A percentile compares a stretch with the other conserved stretches of the same genome.
These are phyloP conservation scores for Eretmocerus hayati DNA, from an alignment of 2,888 invertebrate species.

Conservation along the genomic window DNA sequence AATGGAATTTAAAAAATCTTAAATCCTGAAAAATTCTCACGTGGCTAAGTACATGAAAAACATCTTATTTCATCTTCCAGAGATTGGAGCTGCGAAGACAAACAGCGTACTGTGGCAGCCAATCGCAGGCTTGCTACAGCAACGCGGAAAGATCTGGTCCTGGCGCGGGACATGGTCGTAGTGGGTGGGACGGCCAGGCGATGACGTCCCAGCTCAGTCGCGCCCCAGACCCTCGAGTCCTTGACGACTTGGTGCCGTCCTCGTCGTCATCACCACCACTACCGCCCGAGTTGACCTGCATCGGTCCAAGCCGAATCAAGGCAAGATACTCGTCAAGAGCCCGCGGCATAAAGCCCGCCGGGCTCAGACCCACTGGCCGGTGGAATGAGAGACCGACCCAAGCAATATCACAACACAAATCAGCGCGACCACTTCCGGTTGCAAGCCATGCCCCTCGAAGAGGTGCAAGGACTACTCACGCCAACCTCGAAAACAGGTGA, in stretches of 20 bases:
- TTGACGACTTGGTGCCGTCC: constrained; percentile 34
- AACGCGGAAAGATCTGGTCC: no score
- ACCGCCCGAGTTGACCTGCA: neutral
- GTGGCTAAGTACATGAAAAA: neutral
- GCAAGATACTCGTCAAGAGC: no score
- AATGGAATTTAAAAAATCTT: no score
- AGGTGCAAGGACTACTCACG: constrained; percentile 40
- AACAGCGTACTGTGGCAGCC: no score
- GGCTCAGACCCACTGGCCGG: neutral
- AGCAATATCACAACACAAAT: constrained; percentile 15
- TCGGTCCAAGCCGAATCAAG: no score
- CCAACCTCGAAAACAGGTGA: constrained; percentile 38
- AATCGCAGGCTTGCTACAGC: no score
- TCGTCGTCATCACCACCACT: neutral
- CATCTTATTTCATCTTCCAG: neutral
- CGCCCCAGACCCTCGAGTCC: constrained; percentile 38
- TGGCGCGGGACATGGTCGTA: constrained; percentile 37
- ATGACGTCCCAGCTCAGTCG: constrained; percentile 38
- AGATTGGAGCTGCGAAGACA: no score
- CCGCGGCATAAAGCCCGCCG: no score
- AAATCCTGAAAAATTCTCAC: no score
- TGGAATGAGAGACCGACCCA: constrained; percentile 40
- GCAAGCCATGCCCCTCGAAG: constrained; percentile 42
- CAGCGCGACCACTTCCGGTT: constrained; percentile 39
- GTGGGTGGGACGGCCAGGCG: constrained; percentile 43